These are phyloP conservation scores for Progne subis DNA, from an alignment of 2,113 vertebrate species.

Conservation along the genomic window DNA sequence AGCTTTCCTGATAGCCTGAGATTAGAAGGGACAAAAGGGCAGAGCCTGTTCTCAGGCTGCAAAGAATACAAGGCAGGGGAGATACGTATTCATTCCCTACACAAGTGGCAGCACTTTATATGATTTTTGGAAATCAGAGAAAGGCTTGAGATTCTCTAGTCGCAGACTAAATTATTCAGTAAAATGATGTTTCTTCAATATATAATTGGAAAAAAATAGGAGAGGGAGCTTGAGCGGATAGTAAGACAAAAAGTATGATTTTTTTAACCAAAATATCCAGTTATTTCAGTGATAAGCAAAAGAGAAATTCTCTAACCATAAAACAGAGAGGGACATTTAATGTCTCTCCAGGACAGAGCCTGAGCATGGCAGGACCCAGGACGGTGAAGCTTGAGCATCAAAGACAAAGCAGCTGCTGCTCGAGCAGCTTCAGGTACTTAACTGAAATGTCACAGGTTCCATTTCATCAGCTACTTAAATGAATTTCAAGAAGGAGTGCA, in stretches of 20 bases:
- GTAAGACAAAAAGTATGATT: not conserved
- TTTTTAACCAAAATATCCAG: not conserved
- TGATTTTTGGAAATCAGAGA: conserved; percentile 43
- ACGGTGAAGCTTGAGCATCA: rapidly evolving
- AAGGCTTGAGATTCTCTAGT: conserved; percentile 2
- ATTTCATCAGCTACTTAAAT: conserved; percentile 37
- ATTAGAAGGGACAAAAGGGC: conserved; percentile 49
- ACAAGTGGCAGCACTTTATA: not conserved
- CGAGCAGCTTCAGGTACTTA: not conserved
- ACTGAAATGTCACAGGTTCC: conserved; percentile 31
- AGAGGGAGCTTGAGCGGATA: not conserved
- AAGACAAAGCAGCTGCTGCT: not conserved
- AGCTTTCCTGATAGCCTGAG: conserved; percentile 53
- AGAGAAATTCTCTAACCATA: not conserved
- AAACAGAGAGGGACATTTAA: not conserved
- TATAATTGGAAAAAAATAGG: not conserved
- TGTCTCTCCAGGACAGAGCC: not conserved
- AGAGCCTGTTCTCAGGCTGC: not conserved
- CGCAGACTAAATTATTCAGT: not conserved
- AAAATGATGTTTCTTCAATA: not conserved
- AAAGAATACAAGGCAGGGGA: conserved; percentile 7
- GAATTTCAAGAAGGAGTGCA: conserved; percentile 44
- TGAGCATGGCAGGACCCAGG: not conserved
- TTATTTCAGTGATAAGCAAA: not conserved
- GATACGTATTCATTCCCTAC: conserved; percentile 6